phyloP scores from a whole-genome alignment of 1,140 invertebrate genomes.

The Eriocheir sinensis region DNA sequence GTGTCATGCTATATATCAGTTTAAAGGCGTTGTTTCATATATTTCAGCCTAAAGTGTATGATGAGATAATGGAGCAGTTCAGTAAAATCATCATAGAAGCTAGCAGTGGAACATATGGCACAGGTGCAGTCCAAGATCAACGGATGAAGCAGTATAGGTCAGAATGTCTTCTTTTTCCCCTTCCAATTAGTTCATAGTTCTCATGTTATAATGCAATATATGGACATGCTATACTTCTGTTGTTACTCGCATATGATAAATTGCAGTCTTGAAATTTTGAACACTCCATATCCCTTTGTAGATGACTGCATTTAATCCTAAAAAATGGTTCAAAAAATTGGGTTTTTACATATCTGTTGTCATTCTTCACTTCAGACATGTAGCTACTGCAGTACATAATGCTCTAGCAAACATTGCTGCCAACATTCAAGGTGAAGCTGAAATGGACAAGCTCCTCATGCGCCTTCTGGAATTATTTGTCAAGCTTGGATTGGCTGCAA shows the following conservation, averaged over 20 bases:
- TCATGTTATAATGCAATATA: not conserved
- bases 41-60: constrained; percentile 88
- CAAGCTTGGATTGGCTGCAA: constrained; percentile 97
- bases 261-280: too few relatives aligned
- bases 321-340: too few relatives aligned
- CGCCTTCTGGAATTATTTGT: constrained; percentile 97
- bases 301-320: too few relatives aligned
- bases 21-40: too few relatives aligned
- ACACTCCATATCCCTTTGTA: too few relatives aligned
- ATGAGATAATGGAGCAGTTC: constrained; percentile 99
- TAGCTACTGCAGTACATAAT: constrained; percentile 96
- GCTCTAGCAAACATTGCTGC: constrained; percentile 96
- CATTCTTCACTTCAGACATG: constrained; percentile 86
- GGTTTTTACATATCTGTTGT: not conserved
- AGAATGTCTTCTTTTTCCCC: not conserved
- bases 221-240: not conserved
- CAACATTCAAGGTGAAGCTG: constrained; percentile 93
- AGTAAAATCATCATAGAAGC: constrained; percentile 96
- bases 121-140: constrained; percentile 82
- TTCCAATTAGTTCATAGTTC: not conserved
- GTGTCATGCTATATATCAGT: too few relatives aligned
- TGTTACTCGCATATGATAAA: not conserved
- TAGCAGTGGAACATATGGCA: constrained; percentile 92
- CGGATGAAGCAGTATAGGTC: constrained; percentile 85
- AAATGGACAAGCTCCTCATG: constrained; percentile 93